A percentile compares a stretch with the other conserved stretches of the same genome.
Conservation (phyloP, 37 sponge, comb jelly and placozoan genomes). For the Agelas oroides region DNA sequence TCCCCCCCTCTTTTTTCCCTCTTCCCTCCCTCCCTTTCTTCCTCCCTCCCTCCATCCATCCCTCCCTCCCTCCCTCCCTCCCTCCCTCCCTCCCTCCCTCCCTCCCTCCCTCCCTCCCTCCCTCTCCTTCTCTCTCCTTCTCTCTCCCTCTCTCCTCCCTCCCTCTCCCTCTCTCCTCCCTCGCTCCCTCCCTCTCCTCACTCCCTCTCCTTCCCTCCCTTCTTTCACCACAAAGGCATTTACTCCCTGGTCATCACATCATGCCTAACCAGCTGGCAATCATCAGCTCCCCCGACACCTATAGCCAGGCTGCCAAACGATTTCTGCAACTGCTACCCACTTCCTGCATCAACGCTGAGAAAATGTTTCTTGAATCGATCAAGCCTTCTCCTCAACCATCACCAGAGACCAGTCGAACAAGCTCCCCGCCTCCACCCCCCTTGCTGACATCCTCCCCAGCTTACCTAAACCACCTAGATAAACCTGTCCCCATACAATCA, state of each 20-base stretch:
- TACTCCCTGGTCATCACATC: conserved; percentile 71
- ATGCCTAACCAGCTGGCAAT: conserved; percentile 53
- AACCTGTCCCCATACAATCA: not conserved
- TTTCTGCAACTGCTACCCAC: conserved; percentile 69
- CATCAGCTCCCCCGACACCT: conserved; percentile 58
- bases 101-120: too few relatives aligned
- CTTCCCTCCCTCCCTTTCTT: not conserved
- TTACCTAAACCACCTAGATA: not conserved
- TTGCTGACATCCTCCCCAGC: not conserved
- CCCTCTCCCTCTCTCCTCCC: too few relatives aligned
- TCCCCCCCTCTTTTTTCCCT: too few relatives aligned
- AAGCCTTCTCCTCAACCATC: not conserved
- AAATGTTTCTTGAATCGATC: conserved; percentile 57
- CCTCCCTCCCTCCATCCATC: too few relatives aligned
- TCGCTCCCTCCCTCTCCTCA: too few relatives aligned
- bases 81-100: too few relatives aligned
- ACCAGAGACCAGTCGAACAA: not conserved
- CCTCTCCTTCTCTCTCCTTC: not conserved
- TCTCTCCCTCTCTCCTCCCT: not conserved
- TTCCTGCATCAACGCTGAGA: conserved; percentile 64
- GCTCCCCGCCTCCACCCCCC: conserved; percentile 5
- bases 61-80: too few relatives aligned
- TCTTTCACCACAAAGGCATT: conserved; percentile 25
- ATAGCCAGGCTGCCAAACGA: conserved; percentile 53
- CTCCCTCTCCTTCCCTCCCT: not conserved